These are phyloP conservation scores for Bettongia penicillata DNA, from an alignment of 2,113 vertebrate genomes.

Conservation along the genomic window DNA sequence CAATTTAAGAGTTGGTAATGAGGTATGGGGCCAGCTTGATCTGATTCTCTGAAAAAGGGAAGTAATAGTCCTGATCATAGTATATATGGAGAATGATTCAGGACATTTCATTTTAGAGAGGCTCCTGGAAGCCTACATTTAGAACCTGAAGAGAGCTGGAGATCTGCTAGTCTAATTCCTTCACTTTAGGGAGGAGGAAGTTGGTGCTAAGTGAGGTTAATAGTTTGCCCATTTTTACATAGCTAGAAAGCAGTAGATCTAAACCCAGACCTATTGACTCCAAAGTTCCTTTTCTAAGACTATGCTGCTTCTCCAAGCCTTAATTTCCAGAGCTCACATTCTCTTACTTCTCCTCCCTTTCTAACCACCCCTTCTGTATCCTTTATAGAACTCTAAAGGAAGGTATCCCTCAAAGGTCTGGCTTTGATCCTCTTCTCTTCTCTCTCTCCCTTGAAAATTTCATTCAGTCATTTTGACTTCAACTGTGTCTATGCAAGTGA, in stretches of 20 bases:
- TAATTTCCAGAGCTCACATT: not conserved
- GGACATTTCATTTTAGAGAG: not conserved
- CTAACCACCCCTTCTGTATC: not conserved
- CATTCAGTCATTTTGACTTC: not conserved
- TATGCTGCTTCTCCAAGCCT: too few species aligned
- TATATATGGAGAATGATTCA: not conserved
- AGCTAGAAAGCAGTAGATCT: too few species aligned
- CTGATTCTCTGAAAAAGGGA: not conserved
- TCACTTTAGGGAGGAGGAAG: not conserved
- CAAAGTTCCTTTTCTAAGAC: too few species aligned
- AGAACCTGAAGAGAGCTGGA: not conserved
- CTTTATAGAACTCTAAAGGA: not conserved
- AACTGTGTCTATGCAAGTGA: too few species aligned
- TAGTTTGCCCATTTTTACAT: too few species aligned
- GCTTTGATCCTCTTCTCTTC: not conserved
- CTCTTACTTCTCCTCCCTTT: not conserved
- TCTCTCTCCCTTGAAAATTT: not conserved
- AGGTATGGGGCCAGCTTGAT: not conserved
- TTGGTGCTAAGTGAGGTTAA: conserved; percentile 25
- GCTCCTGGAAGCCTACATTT: not conserved
- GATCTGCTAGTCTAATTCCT: not conserved
- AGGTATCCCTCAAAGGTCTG: not conserved
- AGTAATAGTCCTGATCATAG: not conserved
- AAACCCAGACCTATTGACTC: too few species aligned
- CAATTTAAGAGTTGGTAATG: not conserved